Percentiles rank a stretch among this genome's conserved stretches.
Conservation (phyloP, 2,113 vertebrate genomes). For the Stercorarius parasiticus region DNA sequence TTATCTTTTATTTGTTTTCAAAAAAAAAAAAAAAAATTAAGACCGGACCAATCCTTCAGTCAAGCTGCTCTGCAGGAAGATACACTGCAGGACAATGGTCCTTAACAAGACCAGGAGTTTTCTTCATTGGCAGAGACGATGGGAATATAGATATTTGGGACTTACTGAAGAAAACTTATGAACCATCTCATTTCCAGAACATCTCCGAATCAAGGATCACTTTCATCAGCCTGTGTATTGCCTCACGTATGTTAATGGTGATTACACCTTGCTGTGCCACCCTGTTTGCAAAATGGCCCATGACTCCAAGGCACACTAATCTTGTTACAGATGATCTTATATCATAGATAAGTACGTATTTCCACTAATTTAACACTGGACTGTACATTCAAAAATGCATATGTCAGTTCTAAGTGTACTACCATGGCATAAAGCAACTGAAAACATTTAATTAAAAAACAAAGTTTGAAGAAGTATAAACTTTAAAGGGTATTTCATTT, state of each 20-base stretch:
- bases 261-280: not conserved
- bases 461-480: not conserved
- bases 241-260: conserved; percentile 76
- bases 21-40: conserved; percentile 44
- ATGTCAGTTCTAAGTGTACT: not conserved
- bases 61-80: conserved; percentile 70
- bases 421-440: not conserved
- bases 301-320: not conserved
- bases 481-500: not conserved
- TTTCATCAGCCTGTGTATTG: conserved; percentile 79
- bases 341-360: not conserved
- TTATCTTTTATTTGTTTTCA: not conserved
- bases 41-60: conserved; percentile 80
- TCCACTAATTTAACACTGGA: not conserved
- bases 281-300: not conserved
- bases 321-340: not conserved
- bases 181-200: conserved; percentile 78
- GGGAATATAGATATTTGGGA: conserved; percentile 93
- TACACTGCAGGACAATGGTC: conserved; percentile 89
- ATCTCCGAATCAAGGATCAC: conserved; percentile 80
- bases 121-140: conserved; percentile 88
- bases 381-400: not conserved
- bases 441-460: not conserved
- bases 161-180: conserved; percentile 83
- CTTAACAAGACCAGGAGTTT: conserved; percentile 83